Evolutionary conservation across 1,140 invertebrate genomes (phyloP), one percentile per base, ranked within the genome.

Genomic region (Rhizoglyphus robini): DNA sequence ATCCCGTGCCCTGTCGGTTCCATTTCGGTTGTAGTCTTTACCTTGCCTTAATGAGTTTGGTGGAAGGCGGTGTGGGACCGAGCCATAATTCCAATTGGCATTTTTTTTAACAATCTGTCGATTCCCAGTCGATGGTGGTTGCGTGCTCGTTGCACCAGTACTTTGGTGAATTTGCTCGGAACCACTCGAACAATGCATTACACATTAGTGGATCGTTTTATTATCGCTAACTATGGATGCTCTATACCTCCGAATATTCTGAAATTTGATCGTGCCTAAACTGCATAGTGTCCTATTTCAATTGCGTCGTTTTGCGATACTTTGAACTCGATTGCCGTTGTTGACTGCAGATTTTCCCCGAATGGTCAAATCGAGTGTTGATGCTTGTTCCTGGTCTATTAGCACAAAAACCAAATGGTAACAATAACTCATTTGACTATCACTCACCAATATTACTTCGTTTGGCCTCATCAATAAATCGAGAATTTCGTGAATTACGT

Each of bases 311-410:
- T 23, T 60, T 60, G 51, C 51, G 5, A 23, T 8, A 32, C 51
- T 8, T 54, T 32, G 51, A 54, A 27, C 23, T 27, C 51, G 15
- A 60, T 15, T 32, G 30, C 27, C 25, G 57, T 59, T n/a, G n/a
- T n/a, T 59, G 2, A 60, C 58, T 2, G 58, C 58, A 29, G 58
- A 60, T 32, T 29, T 15, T 1, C 58, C 58, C 23, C 30, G 58
- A 60, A 60, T 60, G 18, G 58, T 60, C 27, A 60, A 27, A 46
- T 60, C 58, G 27, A 60, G 58, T 1, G 2, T 54, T 8, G 8
- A 11, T 27, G 51, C 8, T 54, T 54, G 8, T 32, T 32, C 51
- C 31, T 5, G 8, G 8, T 54, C 51, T 54, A 23, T 32, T 54
- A 54, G 23, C 8, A 32, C 8, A 54, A 54, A 54, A 54, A 54